Percentiles rank a stretch among this genome's conserved stretches.
Conservation (phyloP, 2,888 invertebrate genomes). For the Argyresthia goedartella region DNA sequence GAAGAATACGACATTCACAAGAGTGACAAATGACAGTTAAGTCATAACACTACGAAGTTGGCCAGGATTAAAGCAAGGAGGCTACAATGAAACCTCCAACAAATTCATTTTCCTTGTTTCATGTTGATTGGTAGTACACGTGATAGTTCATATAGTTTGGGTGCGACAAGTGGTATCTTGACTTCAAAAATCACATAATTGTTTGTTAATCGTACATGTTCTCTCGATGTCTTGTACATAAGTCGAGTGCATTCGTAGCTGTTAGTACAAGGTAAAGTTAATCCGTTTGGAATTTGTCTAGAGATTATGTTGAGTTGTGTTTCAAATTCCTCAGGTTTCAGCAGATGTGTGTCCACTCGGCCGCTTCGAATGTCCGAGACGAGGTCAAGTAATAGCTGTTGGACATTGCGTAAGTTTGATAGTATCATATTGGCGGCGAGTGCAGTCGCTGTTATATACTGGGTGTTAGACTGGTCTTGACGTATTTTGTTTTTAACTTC, state of each 20-base stretch:
- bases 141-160: neutral
- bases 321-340: neutral
- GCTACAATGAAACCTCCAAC: too few species aligned
- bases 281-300: neutral
- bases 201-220: neutral
- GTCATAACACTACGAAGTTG: too few species aligned
- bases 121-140: too few species aligned
- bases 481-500: neutral
- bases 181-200: neutral
- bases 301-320: neutral
- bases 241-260: neutral
- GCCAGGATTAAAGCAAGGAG: too few species aligned
- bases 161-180: neutral
- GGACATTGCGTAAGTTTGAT: neutral
- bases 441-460: neutral
- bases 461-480: neutral
- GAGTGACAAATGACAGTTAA: too few species aligned
- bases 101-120: too few species aligned
- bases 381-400: neutral
- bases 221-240: neutral
- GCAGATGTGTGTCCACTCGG: neutral
- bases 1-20: too few species aligned
- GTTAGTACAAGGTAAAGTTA: neutral
- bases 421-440: neutral
- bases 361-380: neutral